phyloP scores from a whole-genome alignment of 35 echinoderm and acorn worm genomes.

The Apostichopus japonicus region DNA sequence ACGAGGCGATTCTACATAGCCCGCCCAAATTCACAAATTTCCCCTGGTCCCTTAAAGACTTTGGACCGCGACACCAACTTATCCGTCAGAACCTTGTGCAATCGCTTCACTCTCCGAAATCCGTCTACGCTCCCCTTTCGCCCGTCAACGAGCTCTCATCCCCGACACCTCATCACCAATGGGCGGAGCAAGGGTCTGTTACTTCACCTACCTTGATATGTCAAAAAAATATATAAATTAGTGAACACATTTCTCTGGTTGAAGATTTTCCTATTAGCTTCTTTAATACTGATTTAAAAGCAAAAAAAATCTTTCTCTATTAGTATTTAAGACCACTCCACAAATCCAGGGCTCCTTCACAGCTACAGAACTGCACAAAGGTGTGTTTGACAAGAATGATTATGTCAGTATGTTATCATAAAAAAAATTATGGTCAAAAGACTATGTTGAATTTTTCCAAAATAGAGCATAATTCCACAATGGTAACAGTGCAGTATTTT shows the following conservation, averaged over 20 bases:
- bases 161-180: conserved; percentile 63
- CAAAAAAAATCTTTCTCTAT: too few species aligned
- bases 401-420: too few species aligned
- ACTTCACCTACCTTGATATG: not conserved
- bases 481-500: too few species aligned
- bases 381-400: too few species aligned
- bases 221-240: not conserved
- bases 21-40: conserved; percentile 57
- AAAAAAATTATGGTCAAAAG: too few species aligned
- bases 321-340: too few species aligned
- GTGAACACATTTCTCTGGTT: not conserved
- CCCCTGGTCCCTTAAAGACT: conserved; percentile 73
- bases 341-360: too few species aligned
- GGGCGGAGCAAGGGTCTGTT: conserved; percentile 66
- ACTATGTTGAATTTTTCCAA: too few species aligned
- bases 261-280: too few species aligned
- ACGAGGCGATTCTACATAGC: conserved; percentile 68
- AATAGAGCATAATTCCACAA: too few species aligned
- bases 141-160: conserved; percentile 66
- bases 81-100: conserved; percentile 72
- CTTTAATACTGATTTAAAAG: too few species aligned
- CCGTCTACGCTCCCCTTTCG: conserved; percentile 31
- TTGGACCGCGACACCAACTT: conserved; percentile 63
- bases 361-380: too few species aligned
- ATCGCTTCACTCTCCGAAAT: conserved; percentile 48